Evolutionary conservation across 92 coral and sea anemone species (phyloP).

Genomic region (Siderastrea siderea): DNA sequence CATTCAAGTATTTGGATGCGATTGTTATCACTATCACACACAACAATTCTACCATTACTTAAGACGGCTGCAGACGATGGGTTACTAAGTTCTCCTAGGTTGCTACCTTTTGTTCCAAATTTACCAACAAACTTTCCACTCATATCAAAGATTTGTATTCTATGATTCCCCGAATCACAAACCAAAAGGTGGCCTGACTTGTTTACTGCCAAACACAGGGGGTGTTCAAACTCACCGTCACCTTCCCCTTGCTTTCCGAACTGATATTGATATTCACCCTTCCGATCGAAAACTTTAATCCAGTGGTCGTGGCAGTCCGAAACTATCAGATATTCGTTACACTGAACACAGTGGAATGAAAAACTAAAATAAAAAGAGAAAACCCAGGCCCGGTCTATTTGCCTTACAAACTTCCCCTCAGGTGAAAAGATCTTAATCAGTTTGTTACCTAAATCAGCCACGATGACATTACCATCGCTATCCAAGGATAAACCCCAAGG

Average conservation of each 20-base stretch:
- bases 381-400: no score
- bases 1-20: slow-evolving; percentile 74
- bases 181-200: slow-evolving; percentile 10
- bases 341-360: slow-evolving; percentile 16
- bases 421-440: slow-evolving; percentile 12
- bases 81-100: slow-evolving; percentile 68
- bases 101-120: slow-evolving; percentile 59
- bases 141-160: slow-evolving; percentile 16
- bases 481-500: slow-evolving; percentile 41
- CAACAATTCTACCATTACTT: slow-evolving; percentile 78
- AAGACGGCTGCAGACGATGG: slow-evolving; percentile 80
- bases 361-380: no score
- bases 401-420: slow-evolving; percentile 14
- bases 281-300: background rate
- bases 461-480: slow-evolving; percentile 36
- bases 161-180: slow-evolving; percentile 9
- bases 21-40: slow-evolving; percentile 75
- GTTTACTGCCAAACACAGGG: slow-evolving; percentile 3
- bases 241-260: slow-evolving; percentile 14
- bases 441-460: slow-evolving; percentile 36
- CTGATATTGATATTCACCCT: background rate
- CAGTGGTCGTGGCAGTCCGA: background rate
- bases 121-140: slow-evolving; percentile 12
- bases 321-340: background rate
- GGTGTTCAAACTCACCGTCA: background rate